Evolutionary conservation across 2,888 invertebrate genomes (phyloP), one percentile per base, ranked within the genome.

Genomic region (Mactromeris polynyma): DNA sequence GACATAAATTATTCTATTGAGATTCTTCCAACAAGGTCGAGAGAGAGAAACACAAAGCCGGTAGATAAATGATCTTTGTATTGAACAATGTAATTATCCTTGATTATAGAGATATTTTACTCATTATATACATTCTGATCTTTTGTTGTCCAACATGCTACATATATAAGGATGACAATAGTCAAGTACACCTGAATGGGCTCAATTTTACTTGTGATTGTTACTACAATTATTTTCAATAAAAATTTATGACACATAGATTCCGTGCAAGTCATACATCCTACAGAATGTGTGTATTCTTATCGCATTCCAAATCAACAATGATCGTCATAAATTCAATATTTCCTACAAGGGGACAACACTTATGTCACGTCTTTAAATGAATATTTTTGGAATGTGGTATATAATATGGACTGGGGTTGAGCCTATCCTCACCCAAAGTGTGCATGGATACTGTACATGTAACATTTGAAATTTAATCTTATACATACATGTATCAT

Each of bases 331-430:
- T 14, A 73, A 33, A 17, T 73, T 14, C 73, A 73, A 73, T 36
- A 73, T 36, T 1, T 33, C 2, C 19, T 9, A 36, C 36, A 33
- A 17, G 17, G 36, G 19, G 17, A 33, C 4, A 26, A 33, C 31
- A 73, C n/a, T 33, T 36, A 33, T 73, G 73, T 73, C 73, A 73
- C 36, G 73, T 33, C 11, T 73, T 73, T 73, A 33, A 33, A 73
- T 73, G 73, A 73, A 58, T 73, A 7, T 36, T 73, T 73, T 33
- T 73, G 2, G 33, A 69, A 36, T 33, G 31, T 73, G 73, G 7
- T 19, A 73, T 36, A 19, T 73, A 14, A 11, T 33, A 73, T 36
- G 2, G 26, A n/a, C 17, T 6, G 1, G 26, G 73, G 73, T 73
- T 73, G 36, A 33, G 14, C 73, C 73, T 36, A 17, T 36, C 26